Percentiles rank a stretch among this genome's conserved stretches.
Evolutionary conservation across 2,888 invertebrate genomes (phyloP).

Genomic region (Cantharis lateralis): DNA sequence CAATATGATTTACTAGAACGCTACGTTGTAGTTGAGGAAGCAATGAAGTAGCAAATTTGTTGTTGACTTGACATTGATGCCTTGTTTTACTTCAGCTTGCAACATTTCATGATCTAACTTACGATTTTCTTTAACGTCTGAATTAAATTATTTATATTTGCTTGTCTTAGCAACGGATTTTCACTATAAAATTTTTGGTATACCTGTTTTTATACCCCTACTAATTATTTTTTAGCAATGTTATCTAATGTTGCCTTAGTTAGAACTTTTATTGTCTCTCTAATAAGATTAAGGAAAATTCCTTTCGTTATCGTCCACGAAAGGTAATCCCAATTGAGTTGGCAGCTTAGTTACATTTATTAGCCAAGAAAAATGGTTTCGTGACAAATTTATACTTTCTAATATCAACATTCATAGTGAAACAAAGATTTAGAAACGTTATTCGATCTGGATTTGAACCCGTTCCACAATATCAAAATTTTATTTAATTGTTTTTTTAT

Average conservation of each 20-base stretch:
- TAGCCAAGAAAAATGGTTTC: background rate
- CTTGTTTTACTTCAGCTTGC: background rate
- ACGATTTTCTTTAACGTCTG: background rate
- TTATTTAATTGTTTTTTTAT: conserved; percentile 35
- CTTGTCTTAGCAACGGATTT: background rate
- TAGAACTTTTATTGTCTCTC: background rate
- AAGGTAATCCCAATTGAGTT: background rate
- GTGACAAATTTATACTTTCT: background rate
- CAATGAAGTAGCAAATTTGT: background rate
- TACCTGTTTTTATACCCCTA: background rate
- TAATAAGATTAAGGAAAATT: background rate
- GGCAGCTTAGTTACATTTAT: background rate
- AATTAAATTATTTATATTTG: background rate
- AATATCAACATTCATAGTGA: no score
- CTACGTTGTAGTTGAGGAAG: background rate
- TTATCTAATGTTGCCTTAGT: background rate
- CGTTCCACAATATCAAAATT: background rate
- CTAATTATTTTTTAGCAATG: background rate
- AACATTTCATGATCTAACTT: background rate
- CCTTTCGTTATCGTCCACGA: background rate
- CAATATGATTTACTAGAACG: background rate
- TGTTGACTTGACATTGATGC: background rate
- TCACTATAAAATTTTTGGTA: background rate
- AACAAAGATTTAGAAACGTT: background rate
- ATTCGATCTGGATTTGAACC: background rate